Base-by-base conservation (phyloP, 2,888 invertebrate species). In the Myopa testacea region DNA sequence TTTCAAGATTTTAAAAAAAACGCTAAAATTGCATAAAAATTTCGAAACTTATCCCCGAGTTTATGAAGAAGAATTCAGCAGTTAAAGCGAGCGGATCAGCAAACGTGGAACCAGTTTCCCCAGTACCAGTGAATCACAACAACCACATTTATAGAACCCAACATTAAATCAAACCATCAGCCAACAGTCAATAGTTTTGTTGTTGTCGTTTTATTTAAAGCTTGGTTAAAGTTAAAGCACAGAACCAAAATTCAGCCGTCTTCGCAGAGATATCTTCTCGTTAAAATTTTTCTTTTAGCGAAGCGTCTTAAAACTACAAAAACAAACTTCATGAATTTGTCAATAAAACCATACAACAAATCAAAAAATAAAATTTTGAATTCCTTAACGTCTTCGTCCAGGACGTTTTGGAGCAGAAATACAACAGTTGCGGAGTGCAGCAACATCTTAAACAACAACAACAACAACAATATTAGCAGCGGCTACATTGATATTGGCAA, bases 271-370 rank as follows among this genome's bases (percentile, higher is more conserved):
- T 58, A 45, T 76, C 60, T 19, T 26, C 71, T 65, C 52, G 38
- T 77, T 67, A 68, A 67, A 62, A 72, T 77, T 60, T 52, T 52
- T 63, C 79, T 70, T 67, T 75, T 75, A 78, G 45, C 68, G 69
- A 52, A 79, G 45, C 68, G 26, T 69, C 26, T 60, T 60, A 60
- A 60, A 69, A 69, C 45, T 34, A 65, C 69, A 82, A 84, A 85
- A 84, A 81, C 83, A 86, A 86, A 88, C 87, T 89, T 88, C 87
- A 89, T 89, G 88, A 89, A 86, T 86, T 86, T 86, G 83, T 80
- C 83, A 85, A 85, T 83, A 82, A 82, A 82, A 80, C 80, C 80
- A 80, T 84, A 83, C 83, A 83, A 84, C 81, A 85, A 84, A 85
- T 83, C 82, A 83, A 85, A 83, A 84, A 84, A 84, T 83, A 84